Evolutionary conservation across 2,113 vertebrate genomes (phyloP).

Genomic region (Microcebus tavaratra): DNA sequence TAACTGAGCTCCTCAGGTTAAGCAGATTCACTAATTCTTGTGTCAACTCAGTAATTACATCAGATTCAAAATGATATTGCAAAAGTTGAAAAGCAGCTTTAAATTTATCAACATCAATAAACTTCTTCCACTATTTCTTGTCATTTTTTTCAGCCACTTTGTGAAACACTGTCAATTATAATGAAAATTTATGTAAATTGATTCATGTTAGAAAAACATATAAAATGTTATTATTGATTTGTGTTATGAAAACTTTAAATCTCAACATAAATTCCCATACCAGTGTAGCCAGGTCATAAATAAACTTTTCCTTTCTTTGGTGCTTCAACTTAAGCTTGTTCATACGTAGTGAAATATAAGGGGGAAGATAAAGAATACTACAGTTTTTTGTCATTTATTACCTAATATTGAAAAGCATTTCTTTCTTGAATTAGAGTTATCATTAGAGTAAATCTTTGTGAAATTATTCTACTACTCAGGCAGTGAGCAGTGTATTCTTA

Average conservation of each 20-base stretch:
- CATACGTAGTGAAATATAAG: not conserved
- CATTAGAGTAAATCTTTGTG: not conserved
- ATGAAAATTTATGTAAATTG: not conserved
- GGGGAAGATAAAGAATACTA: not conserved
- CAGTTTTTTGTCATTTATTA: constrained; percentile 1
- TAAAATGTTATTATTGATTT: not conserved
- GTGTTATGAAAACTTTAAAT: constrained; percentile 1
- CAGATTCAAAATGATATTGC: not conserved
- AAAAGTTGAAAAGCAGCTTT: not conserved
- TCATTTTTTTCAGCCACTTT: constrained; percentile 30
- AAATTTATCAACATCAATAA: not conserved
- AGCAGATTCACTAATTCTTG: not conserved
- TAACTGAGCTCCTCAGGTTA: not conserved
- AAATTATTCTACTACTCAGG: not conserved
- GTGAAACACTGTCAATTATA: not conserved
- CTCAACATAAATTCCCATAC: not conserved
- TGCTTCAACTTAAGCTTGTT: not conserved
- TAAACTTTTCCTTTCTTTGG: not conserved
- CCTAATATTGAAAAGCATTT: not conserved
- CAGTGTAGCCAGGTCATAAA: not conserved
- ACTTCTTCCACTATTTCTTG: not conserved
- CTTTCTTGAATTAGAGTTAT: constrained; percentile 4
- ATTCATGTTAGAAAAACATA: not conserved
- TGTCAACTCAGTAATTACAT: not conserved
- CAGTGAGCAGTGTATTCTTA: not conserved